Evolutionary conservation across 1,140 invertebrate genomes (phyloP), one percentile per base, ranked within the genome.

Genomic region (Drosophila malerkotliana): DNA sequence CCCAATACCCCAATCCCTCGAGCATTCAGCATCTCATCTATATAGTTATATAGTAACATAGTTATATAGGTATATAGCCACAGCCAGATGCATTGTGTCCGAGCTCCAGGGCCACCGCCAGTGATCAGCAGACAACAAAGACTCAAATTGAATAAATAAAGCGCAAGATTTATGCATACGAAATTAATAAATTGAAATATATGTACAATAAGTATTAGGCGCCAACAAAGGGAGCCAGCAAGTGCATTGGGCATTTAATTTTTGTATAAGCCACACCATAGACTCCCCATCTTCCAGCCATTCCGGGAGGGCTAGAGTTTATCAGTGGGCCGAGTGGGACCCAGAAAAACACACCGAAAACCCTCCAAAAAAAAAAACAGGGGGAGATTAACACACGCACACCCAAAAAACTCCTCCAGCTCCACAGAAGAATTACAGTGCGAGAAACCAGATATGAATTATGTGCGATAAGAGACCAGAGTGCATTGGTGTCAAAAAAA

Each of bases 151-250:
- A 85, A 87, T 85, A 87, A 85, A 85, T 85, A 85, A 85, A 78
- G 82, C 82, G 41, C 78, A 82, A 82, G 82, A 85, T 85, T 85
- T 85, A 85, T 85, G 82, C 82, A 85, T 85, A 85, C 83, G 62
- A 85, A 88, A 87, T 87, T 88, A 87, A 87, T 87, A 87, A 87
- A 87, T 87, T 82, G 83, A 89, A 76, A 87, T 77, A 88, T 75
- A 74, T 77, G 82, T 79, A 72, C 74, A 66, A 59, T 78, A 72
- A 60, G 63, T 61, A 77, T 87, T 85, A 87, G 78, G 77, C 73
- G 73, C 72, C 72, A 76, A 82, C 79, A 75, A 58, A 64, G 74
- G 83, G n/a, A 34, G 18, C 39, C 74, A 75, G 41, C 41, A 44
- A 44, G 41, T 85, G 83, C 75, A 82, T 63, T 54, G 56, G 63